Percentiles rank a stretch among this genome's conserved stretches.
Evolutionary conservation across 2,113 vertebrate genomes (phyloP).

Genomic region (Bungarus multicinctus): DNA sequence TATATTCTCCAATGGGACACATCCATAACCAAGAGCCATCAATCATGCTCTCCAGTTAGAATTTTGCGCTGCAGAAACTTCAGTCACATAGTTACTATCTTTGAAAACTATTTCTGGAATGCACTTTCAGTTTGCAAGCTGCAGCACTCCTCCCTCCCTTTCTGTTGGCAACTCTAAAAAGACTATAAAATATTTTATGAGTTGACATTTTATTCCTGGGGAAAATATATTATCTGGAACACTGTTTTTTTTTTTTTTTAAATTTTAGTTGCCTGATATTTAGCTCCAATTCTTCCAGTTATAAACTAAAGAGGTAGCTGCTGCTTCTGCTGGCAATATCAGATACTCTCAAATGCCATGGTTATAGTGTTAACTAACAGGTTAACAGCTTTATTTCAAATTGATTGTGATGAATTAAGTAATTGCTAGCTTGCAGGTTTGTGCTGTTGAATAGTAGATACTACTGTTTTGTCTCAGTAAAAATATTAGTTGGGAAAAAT

Average conservation of each 20-base stretch:
- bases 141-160: no score
- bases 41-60: no score
- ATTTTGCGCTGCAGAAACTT: no score
- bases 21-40: no score
- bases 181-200: no score
- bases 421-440: conserved; percentile 75
- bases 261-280: conserved; percentile 59
- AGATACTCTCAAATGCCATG: conserved; percentile 47
- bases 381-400: conserved; percentile 75
- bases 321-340: conserved; percentile 50
- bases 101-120: no score
- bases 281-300: conserved; percentile 47
- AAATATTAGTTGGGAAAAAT: conserved; percentile 45
- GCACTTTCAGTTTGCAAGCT: no score
- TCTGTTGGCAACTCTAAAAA: no score
- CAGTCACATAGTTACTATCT: no score
- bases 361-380: conserved; percentile 45
- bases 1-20: no score
- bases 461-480: conserved; percentile 55
- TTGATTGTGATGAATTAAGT: conserved; percentile 80
- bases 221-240: conserved; percentile 40
- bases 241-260: conserved; percentile 52
- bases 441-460: conserved; percentile 73
- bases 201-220: conserved; percentile 19
- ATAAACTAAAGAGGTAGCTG: conserved; percentile 36